Evolutionary conservation across 2,888 invertebrate genomes (phyloP).

Genomic region (Keiferia lycopersicella): DNA sequence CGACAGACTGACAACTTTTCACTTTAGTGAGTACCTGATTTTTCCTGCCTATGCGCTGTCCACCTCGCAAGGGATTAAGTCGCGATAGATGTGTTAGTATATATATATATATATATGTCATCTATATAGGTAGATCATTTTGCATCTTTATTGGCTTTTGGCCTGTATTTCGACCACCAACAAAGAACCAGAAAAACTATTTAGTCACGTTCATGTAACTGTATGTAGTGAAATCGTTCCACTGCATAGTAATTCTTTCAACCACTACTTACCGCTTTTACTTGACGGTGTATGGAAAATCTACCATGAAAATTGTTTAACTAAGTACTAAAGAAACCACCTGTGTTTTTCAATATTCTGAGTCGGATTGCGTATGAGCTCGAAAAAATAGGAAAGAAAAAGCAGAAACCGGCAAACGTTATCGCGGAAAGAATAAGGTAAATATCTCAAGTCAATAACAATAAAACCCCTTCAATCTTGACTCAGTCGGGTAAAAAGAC

Average conservation of each 20-base stretch:
- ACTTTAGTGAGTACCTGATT: too few species aligned
- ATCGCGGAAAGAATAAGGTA: too few species aligned
- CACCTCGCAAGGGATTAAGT: too few species aligned
- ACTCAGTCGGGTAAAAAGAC: neutral
- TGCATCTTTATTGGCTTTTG: too few species aligned
- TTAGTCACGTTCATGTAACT: neutral
- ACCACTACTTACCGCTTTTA: neutral
- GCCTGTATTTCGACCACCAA: neutral
- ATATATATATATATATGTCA: too few species aligned
- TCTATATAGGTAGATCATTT: too few species aligned
- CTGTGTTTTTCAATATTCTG: neutral
- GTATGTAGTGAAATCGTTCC: neutral
- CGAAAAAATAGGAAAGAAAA: neutral
- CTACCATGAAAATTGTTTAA: neutral
- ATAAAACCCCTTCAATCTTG: neutral
- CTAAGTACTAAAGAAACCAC: neutral
- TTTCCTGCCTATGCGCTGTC: too few species aligned
- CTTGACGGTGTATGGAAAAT: neutral
- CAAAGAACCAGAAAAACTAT: neutral
- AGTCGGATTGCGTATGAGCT: neutral
- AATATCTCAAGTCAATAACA: neutral
- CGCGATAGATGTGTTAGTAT: too few species aligned
- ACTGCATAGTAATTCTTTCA: neutral
- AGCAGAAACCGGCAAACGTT: too few species aligned
- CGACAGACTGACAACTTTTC: too few species aligned